Conservation (phyloP, 2,113 vertebrate genomes). For the Ploceus nigricollis region DNA sequence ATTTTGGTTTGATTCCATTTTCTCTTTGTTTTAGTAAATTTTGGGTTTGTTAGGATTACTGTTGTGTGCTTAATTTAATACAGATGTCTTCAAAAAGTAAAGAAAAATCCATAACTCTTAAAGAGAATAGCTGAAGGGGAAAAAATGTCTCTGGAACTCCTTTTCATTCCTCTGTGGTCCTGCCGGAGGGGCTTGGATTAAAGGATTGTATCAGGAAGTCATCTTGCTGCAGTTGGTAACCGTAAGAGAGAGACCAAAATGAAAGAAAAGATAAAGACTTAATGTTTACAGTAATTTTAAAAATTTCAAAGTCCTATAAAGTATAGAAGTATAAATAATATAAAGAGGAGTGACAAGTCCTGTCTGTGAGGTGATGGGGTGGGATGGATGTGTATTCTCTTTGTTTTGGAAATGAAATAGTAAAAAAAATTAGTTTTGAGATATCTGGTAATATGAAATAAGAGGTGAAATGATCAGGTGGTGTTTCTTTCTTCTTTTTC, state of each 20-base stretch:
- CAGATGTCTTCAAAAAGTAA: conserved; percentile 57
- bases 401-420: not conserved
- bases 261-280: not conserved
- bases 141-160: not conserved
- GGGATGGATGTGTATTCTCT: not conserved
- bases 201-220: not conserved
- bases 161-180: conserved; percentile 1
- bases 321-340: not conserved
- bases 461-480: not conserved
- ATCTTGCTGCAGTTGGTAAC: not conserved
- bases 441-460: not conserved
- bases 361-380: not conserved
- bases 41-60: conserved; percentile 40
- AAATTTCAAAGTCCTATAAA: not conserved
- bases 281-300: not conserved
- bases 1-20: conserved; percentile 39
- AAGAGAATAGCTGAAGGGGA: conserved; percentile 23
- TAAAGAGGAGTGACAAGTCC: not conserved
- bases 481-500: not conserved
- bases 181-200: not conserved
- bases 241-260: not conserved
- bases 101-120: conserved; percentile 40
- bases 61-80: conserved; percentile 42
- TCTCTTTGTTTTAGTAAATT: conserved; percentile 54
- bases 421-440: not conserved